A percentile compares a stretch with the other conserved stretches of the same genome.
Evolutionary conservation across 2,797 vertebrate species (phyloP).

Genomic region (Hydrolagus colliei): DNA sequence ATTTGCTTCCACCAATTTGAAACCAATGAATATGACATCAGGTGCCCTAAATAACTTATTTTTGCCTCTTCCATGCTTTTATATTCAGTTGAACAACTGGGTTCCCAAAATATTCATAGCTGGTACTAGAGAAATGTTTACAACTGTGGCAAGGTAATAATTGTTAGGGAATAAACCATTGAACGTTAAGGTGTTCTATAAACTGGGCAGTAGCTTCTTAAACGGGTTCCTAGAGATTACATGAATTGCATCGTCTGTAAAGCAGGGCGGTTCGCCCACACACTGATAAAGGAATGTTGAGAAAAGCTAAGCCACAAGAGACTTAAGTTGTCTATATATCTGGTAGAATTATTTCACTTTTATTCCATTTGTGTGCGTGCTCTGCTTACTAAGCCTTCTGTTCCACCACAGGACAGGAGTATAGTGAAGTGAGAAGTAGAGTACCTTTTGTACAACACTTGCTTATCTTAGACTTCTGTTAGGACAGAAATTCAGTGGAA

Average conservation of each 20-base stretch:
- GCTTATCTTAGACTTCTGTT: background rate
- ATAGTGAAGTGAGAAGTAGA: background rate
- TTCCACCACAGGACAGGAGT: background rate
- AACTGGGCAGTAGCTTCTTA: background rate
- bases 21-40: background rate
- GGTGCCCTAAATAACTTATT: background rate
- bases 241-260: background rate
- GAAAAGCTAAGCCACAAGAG: background rate
- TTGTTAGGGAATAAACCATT: background rate
- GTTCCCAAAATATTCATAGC: background rate
- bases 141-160: background rate
- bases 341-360: background rate
- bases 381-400: background rate
- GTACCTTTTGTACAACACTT: background rate
- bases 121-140: background rate
- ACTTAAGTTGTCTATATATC: background rate
- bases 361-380: background rate
- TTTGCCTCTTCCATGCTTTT: background rate
- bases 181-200: background rate
- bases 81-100: background rate
- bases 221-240: background rate
- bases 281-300: background rate
- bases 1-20: too few relatives aligned
- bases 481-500: background rate
- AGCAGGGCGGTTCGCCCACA: background rate